phyloP scores from a whole-genome alignment of 2,888 invertebrate genomes.

The Rambutsinella grinnellia region DNA sequence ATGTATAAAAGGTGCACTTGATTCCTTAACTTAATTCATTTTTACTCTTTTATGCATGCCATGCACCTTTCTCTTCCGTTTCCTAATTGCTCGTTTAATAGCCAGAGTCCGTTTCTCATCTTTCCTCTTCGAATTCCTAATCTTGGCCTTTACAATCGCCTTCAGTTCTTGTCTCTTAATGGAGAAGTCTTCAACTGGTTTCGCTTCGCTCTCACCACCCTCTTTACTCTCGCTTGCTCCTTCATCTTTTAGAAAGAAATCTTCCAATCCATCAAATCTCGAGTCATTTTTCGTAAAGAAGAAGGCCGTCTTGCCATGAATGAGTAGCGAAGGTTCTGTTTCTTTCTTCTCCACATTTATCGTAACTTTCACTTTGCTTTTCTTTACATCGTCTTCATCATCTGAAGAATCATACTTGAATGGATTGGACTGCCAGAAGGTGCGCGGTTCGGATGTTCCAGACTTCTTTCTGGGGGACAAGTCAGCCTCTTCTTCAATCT shows the following conservation, averaged over 20 bases:
- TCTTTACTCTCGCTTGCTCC: neutral
- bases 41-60: conserved; percentile 27
- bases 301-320: conserved; percentile 45
- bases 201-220: neutral
- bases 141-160: conserved; percentile 60
- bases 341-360: conserved; percentile 5
- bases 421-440: conserved; percentile 63
- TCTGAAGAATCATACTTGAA: conserved; percentile 65
- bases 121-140: conserved; percentile 62
- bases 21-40: too few species aligned
- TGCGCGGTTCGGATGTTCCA: conserved; percentile 20
- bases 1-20: too few species aligned
- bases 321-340: neutral
- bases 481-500: neutral
- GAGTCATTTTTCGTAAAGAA: conserved; percentile 59
- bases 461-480: neutral
- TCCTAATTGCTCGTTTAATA: conserved; percentile 55
- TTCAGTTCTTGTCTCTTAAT: conserved; percentile 59
- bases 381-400: conserved; percentile 49
- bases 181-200: conserved; percentile 47
- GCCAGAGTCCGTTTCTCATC: conserved; percentile 60
- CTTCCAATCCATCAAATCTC: conserved; percentile 53
- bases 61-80: conserved; percentile 44
- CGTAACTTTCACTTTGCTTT: neutral
- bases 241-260: conserved; percentile 52